Evolutionary conservation across 2,113 vertebrate species (phyloP).

Genomic region (Oncorhynchus tshawytscha): DNA sequence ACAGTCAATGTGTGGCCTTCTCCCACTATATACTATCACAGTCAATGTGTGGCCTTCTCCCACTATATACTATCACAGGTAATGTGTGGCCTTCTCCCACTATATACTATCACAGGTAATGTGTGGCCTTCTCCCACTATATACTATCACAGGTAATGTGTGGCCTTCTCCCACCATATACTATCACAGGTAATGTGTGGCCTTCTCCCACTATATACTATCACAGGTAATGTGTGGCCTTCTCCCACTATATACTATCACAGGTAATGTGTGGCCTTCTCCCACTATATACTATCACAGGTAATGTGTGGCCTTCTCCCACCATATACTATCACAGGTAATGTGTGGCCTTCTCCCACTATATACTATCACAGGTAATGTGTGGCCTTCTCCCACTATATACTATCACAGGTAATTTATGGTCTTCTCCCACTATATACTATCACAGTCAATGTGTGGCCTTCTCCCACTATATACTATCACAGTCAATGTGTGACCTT

Average conservation of each 20-base stretch:
- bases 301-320: constrained; percentile 55
- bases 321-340: background rate
- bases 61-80: constrained; percentile 96
- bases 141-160: constrained; percentile 88
- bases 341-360: too few species aligned
- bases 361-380: too few species aligned
- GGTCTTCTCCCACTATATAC: constrained; percentile 91
- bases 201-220: constrained; percentile 92
- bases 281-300: constrained; percentile 94
- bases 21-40: background rate
- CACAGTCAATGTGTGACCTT: constrained; percentile 68
- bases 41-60: constrained; percentile 69
- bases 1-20: constrained; percentile 77
- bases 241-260: background rate
- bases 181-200: constrained; percentile 29
- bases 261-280: constrained; percentile 67
- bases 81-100: constrained; percentile 1
- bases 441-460: constrained; percentile 85
- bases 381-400: too few species aligned
- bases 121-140: constrained; percentile 88
- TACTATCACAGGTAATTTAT: too few species aligned
- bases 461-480: background rate
- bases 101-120: too few species aligned
- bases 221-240: constrained; percentile 80
- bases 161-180: background rate